These are phyloP conservation scores for Porites cylindrica DNA, from an alignment of 92 coral and sea anemone genomes.

Conservation along the genomic window DNA sequence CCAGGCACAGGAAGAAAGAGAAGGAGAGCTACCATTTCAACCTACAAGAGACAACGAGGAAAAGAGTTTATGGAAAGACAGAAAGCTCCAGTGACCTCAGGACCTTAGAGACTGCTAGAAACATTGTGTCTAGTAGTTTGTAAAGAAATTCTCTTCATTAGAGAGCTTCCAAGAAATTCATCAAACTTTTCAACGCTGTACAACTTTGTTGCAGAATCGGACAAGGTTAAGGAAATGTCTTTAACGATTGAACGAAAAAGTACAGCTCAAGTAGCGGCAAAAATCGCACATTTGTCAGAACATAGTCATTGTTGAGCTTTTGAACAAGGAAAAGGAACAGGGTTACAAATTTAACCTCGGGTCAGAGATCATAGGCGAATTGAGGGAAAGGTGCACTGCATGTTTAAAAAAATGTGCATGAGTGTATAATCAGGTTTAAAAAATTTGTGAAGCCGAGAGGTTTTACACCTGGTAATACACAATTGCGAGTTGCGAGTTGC, in stretches of 20 bases:
- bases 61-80: slow-evolving; percentile 9
- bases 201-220: slow-evolving; percentile 51
- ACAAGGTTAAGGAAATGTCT: slow-evolving; percentile 37
- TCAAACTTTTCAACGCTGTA: slow-evolving; percentile 28
- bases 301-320: too few species aligned
- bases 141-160: slow-evolving; percentile 26
- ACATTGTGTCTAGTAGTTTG: slow-evolving; percentile 57
- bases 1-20: slow-evolving; percentile 22
- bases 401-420: too few species aligned
- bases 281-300: slow-evolving; percentile 5
- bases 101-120: slow-evolving; percentile 63
- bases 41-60: slow-evolving; percentile 58
- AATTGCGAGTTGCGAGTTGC: too few species aligned
- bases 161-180: slow-evolving; percentile 30
- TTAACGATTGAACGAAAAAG: slow-evolving; percentile 32
- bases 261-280: slow-evolving; percentile 62
- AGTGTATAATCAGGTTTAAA: too few species aligned
- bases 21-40: slow-evolving; percentile 44
- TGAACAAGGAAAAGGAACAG: too few species aligned
- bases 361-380: too few species aligned
- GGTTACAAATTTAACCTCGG: too few species aligned
- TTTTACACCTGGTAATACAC: too few species aligned
- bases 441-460: too few species aligned
- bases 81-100: slow-evolving; percentile 28
- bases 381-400: too few species aligned